Evolutionary conservation across 2,113 vertebrate genomes (phyloP).

Genomic region (Centropus unirufus): DNA sequence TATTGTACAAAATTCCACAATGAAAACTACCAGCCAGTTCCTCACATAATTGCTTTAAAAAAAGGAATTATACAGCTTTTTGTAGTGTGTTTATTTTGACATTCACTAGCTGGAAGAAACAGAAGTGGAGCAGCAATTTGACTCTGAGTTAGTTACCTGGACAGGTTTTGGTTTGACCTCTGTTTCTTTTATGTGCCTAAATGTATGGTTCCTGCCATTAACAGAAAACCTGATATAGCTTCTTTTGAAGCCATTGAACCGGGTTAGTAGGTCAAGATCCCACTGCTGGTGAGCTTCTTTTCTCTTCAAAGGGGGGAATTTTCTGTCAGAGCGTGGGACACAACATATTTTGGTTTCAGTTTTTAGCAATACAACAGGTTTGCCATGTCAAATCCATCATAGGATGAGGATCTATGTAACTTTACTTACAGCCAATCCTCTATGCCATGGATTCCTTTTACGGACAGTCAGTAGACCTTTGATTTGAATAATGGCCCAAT

Average conservation of each 20-base stretch:
- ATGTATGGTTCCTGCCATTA: not conserved
- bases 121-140: constrained; percentile 36
- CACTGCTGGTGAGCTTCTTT: not conserved
- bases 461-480: not conserved
- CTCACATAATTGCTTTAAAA: constrained; percentile 11
- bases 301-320: not conserved
- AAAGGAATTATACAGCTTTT: constrained; percentile 2
- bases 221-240: not conserved
- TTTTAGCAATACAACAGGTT: not conserved
- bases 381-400: not conserved
- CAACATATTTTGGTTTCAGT: not conserved
- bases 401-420: not conserved
- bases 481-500: not conserved
- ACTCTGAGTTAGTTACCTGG: not conserved
- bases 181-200: not conserved
- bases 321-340: not conserved
- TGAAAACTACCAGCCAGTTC: not conserved
- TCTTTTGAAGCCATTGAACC: not conserved
- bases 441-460: not conserved
- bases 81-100: constrained; percentile 47
- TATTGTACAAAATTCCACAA: constrained; percentile 56
- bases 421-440: not conserved
- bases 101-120: constrained; percentile 36
- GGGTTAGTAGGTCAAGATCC: not conserved
- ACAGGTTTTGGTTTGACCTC: not conserved